These are phyloP conservation scores for Microcebus lehilahytsara DNA, from an alignment of 2,113 vertebrate species.

Conservation along the genomic window DNA sequence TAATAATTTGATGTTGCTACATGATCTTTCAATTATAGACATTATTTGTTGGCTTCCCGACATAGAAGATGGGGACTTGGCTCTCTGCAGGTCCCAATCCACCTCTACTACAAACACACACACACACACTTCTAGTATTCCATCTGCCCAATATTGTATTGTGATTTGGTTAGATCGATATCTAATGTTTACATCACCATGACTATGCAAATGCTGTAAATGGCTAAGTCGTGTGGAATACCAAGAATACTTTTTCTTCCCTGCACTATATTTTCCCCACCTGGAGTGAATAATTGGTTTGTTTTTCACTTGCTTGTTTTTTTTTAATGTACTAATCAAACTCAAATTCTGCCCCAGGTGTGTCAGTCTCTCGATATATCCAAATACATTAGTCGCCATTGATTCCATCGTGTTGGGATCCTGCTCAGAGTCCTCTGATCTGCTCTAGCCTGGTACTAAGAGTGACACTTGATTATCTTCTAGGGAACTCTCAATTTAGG, in stretches of 20 bases:
- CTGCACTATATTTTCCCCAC: neutral
- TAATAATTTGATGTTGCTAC: neutral
- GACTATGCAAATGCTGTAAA: neutral
- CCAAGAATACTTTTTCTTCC: neutral
- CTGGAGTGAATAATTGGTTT: neutral
- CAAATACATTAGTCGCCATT: neutral
- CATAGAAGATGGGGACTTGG: neutral
- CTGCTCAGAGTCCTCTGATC: neutral
- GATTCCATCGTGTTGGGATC: neutral
- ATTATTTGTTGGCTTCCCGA: neutral
- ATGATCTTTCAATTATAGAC: neutral
- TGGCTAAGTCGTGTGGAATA: neutral
- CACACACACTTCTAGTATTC: neutral
- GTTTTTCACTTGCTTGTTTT: neutral
- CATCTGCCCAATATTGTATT: neutral
- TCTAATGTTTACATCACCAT: neutral
- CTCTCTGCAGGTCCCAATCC: neutral
- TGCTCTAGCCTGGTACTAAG: neutral
- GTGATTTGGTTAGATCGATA: neutral
- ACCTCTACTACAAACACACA: neutral
- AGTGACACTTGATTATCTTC: neutral
- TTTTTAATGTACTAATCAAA: neutral
- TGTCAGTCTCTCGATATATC: neutral
- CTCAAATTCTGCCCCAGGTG: neutral
- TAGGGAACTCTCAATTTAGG: neutral